Evolutionary conservation across 1,140 invertebrate species (phyloP).

Genomic region (Caenorhabditis elegans): WBcel235 BX284605.5:11334001-11334500

Average conservation of each 20-base stretch:
- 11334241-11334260: background rate
- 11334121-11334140: background rate
- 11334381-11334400: conserved; percentile 10
- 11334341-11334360: background rate
- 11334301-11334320: too few species aligned
- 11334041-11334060: background rate
- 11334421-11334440: background rate
- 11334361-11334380: background rate
- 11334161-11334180: background rate
- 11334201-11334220: conserved; percentile 3
- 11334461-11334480: too few species aligned
- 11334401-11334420: background rate
- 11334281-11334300: conserved; percentile 4
- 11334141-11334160: background rate
- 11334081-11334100: background rate
- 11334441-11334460: too few species aligned
- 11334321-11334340: background rate
- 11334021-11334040: background rate
- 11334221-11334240: background rate
- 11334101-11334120: background rate
- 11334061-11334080: background rate
- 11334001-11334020: background rate
- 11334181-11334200: background rate
- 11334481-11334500: too few species aligned
- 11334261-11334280: background rate